Conservation (phyloP, 2,113 vertebrate genomes). For the Galeopterus variegatus region DNA sequence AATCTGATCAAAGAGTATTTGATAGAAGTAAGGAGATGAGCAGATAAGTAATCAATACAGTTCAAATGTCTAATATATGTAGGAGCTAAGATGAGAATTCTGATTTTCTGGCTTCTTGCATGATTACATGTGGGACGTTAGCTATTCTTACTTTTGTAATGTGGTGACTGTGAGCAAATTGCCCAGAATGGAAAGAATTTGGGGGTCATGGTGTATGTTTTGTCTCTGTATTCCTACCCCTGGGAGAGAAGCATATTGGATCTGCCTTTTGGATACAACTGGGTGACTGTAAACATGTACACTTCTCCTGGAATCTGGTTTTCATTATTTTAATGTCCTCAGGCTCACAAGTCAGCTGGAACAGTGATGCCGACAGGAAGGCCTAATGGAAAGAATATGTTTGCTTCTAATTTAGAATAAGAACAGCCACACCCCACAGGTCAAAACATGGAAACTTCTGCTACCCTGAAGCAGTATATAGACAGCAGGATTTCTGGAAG, state of each 20-base stretch:
- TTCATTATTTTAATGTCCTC: conserved; percentile 77
- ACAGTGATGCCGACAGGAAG: conserved; percentile 57
- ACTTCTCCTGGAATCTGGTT: conserved; percentile 72
- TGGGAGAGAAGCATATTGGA: conserved; percentile 30
- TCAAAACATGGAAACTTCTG: conserved; percentile 74
- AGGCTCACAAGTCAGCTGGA: conserved; percentile 68
- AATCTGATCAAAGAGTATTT: conserved; percentile 9
- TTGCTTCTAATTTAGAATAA: conserved; percentile 76
- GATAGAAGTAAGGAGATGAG: background rate
- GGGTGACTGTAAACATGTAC: conserved; percentile 65
- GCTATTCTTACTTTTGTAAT: conserved; percentile 34
- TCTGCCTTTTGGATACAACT: conserved; percentile 66
- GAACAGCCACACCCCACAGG: conserved; percentile 64
- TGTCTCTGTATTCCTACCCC: conserved; percentile 46
- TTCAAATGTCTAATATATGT: background rate
- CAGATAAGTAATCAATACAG: background rate
- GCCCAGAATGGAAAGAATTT: conserved; percentile 73
- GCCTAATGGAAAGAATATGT: conserved; percentile 71
- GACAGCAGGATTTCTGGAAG: conserved; percentile 19
- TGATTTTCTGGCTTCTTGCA: conserved; percentile 6
- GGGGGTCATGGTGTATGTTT: conserved; percentile 36
- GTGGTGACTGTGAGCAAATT: conserved; percentile 48
- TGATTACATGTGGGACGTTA: background rate
- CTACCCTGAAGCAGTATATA: background rate
- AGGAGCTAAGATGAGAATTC: conserved; percentile 1